These are phyloP conservation scores for Pitangus sulphuratus DNA, from an alignment of 2,797 vertebrate genomes.

Conservation along the genomic window DNA sequence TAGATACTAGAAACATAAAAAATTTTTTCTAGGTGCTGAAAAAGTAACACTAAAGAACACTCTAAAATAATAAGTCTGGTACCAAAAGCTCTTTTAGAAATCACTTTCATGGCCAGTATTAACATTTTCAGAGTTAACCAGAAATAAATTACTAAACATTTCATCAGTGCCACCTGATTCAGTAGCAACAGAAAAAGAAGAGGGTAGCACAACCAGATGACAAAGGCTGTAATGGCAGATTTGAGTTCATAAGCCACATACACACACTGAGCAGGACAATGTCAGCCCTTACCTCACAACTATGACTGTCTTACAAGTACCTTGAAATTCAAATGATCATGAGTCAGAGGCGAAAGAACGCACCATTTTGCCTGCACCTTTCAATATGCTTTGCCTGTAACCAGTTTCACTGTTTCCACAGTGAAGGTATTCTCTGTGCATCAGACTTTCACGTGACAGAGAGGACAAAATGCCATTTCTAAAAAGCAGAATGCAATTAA, in stretches of 20 bases:
- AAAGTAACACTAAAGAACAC: background rate
- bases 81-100: background rate
- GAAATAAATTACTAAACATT: background rate
- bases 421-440: background rate
- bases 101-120: background rate
- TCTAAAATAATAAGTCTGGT: background rate
- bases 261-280: background rate
- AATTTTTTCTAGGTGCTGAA: background rate
- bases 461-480: conserved; percentile 3
- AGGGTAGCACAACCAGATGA: background rate
- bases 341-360: background rate
- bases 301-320: background rate
- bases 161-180: background rate
- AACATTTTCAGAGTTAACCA: background rate
- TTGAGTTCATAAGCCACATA: background rate
- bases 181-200: background rate
- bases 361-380: background rate
- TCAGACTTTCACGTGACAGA: background rate
- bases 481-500: conserved; percentile 18
- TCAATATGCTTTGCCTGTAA: background rate
- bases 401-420: background rate
- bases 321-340: background rate
- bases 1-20: background rate
- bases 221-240: background rate
- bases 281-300: background rate